These are phyloP conservation scores for Tribolium madens DNA, from an alignment of 1,140 invertebrate species.

Conservation along the genomic window DNA sequence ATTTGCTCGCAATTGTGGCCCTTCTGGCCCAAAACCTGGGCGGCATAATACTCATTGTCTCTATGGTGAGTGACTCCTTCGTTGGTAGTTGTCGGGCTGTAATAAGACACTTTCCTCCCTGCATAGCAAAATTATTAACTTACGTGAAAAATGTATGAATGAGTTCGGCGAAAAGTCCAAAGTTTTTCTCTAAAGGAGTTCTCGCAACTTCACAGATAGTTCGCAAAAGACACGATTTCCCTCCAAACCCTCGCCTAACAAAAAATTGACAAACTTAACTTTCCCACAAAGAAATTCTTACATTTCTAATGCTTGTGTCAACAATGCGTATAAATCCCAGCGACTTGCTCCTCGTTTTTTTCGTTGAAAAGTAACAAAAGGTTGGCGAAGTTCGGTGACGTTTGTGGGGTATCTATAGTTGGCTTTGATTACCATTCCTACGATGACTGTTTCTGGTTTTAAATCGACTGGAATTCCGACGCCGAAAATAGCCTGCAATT, in stretches of 20 bases:
- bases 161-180: conserved; percentile 76
- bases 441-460: conserved; percentile 72
- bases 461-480: conserved; percentile 75
- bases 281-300: conserved; percentile 48
- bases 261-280: not conserved
- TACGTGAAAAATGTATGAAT: conserved; percentile 78
- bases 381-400: conserved; percentile 70
- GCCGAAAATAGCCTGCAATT: conserved; percentile 73
- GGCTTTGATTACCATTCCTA: conserved; percentile 75
- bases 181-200: conserved; percentile 72
- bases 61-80: conserved; percentile 71
- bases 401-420: conserved; percentile 73
- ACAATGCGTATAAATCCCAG: conserved; percentile 75
- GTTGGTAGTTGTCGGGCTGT: conserved; percentile 73
- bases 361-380: conserved; percentile 69
- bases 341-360: conserved; percentile 67
- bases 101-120: not conserved
- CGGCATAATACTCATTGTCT: conserved; percentile 77
- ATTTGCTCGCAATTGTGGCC: conserved; percentile 63
- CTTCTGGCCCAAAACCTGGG: conserved; percentile 71
- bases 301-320: conserved; percentile 70
- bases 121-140: conserved; percentile 56
- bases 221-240: conserved; percentile 76
- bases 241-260: conserved; percentile 56
- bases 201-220: conserved; percentile 81